A percentile compares a stretch with the other conserved stretches of the same genome.
Evolutionary conservation across 2,888 invertebrate genomes (phyloP).

Genomic region (Lasioglossum marginatum): DNA sequence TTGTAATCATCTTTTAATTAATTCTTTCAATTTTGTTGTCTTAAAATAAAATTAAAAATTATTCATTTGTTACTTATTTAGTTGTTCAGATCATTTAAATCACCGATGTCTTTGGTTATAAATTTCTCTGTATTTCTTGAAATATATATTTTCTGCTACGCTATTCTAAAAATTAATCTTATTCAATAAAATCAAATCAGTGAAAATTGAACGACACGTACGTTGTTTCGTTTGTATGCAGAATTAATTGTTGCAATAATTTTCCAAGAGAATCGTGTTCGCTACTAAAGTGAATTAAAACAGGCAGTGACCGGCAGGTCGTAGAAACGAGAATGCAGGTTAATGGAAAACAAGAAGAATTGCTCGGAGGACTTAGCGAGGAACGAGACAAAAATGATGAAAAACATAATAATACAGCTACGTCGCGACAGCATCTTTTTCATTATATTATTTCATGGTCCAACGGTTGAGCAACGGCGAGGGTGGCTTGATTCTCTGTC

Average conservation of each 20-base stretch:
- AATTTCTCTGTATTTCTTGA: too few species aligned
- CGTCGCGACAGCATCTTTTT: slow-evolving; percentile 30
- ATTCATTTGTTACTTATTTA: too few species aligned
- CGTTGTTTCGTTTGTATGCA: not conserved
- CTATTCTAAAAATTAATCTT: too few species aligned
- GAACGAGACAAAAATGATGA: slow-evolving; percentile 1
- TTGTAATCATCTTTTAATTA: too few species aligned
- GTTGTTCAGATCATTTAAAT: too few species aligned
- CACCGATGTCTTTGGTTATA: too few species aligned
- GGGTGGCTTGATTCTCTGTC: slow-evolving; percentile 27
- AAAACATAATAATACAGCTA: slow-evolving; percentile 43
- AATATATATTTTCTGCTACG: not conserved
- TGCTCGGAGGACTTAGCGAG: not conserved
- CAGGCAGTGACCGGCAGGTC: not conserved
- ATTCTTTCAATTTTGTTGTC: too few species aligned
- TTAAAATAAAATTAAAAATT: too few species aligned
- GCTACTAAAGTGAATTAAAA: not conserved
- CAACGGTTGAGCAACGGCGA: slow-evolving; percentile 31
- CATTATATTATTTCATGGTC: slow-evolving; percentile 54
- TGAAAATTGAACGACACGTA: not conserved
- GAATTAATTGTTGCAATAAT: not conserved
- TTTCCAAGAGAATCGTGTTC: not conserved
- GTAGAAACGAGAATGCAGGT: not conserved
- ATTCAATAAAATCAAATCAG: too few species aligned
- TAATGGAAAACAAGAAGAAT: not conserved